Percentiles rank a stretch among this genome's conserved stretches.
Conservation (phyloP, 2,888 invertebrate genomes). For the Drosophila buzzatii region DNA sequence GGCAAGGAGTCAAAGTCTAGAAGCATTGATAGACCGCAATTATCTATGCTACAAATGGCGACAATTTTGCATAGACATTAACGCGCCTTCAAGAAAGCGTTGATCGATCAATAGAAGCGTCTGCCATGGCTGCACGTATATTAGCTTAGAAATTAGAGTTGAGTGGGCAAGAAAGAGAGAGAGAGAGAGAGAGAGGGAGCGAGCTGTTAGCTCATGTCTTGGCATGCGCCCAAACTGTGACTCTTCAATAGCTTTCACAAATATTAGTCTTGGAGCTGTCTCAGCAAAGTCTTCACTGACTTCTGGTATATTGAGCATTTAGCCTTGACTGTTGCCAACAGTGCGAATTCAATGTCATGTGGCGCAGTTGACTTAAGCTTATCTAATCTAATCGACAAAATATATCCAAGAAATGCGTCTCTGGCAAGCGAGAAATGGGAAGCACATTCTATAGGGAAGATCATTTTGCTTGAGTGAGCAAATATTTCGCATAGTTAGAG, state of each 20-base stretch:
- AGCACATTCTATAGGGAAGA: neutral
- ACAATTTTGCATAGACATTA: conserved; percentile 10
- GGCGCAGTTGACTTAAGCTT: neutral
- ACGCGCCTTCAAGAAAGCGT: neutral
- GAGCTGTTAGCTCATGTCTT: neutral
- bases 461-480: neutral
- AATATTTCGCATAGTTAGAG: too few species aligned
- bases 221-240: neutral
- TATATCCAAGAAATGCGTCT: neutral
- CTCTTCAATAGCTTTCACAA: neutral
- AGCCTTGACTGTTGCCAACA: neutral
- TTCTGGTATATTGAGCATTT: neutral
- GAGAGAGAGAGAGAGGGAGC: too few species aligned
- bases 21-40: conserved; percentile 26
- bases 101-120: neutral
- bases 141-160: neutral
- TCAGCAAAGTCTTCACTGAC: neutral
- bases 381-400: neutral
- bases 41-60: conserved; percentile 21
- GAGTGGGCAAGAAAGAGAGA: neutral
- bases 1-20: conserved; percentile 19
- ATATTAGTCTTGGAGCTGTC: neutral
- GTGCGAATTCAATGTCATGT: neutral
- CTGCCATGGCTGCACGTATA: neutral
- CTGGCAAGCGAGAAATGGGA: neutral